Percentiles rank a stretch among this genome's conserved stretches.
Evolutionary conservation across 2,797 vertebrate species (phyloP).

Genomic region (Leptoclinus maculatus): DNA sequence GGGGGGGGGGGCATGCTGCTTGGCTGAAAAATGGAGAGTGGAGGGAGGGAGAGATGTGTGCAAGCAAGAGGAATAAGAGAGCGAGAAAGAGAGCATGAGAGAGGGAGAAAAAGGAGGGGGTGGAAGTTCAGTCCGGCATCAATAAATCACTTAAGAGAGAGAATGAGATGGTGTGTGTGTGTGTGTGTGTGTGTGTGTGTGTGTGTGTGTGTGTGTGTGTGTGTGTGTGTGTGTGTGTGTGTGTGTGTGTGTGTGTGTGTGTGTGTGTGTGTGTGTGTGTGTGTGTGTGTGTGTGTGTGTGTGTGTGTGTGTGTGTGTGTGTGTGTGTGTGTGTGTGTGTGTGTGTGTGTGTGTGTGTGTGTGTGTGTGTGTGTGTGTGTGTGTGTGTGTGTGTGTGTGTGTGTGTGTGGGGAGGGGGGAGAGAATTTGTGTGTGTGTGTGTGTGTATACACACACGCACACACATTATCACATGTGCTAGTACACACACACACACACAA

Average conservation of each 20-base stretch:
- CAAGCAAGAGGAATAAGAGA: constrained; percentile 51
- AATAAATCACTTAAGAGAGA: constrained; percentile 83
- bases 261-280: not conserved
- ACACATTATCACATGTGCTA: not conserved
- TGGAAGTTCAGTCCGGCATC: constrained; percentile 76
- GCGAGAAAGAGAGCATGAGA: constrained; percentile 44
- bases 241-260: not conserved
- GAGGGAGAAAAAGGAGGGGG: constrained; percentile 63
- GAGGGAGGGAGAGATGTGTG: constrained; percentile 52
- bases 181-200: not conserved
- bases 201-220: too few relatives aligned
- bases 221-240: too few relatives aligned
- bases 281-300: too few relatives aligned
- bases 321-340: too few relatives aligned
- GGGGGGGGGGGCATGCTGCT: constrained; percentile 36
- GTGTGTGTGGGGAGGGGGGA: too few relatives aligned
- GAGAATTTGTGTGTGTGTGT: too few relatives aligned
- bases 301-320: too few relatives aligned
- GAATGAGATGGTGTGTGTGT: constrained; percentile 49
- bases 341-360: too few relatives aligned
- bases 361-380: too few relatives aligned
- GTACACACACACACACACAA: constrained; percentile 2
- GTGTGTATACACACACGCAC: too few relatives aligned
- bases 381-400: too few relatives aligned
- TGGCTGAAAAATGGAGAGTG: constrained; percentile 69